Evolutionary conservation across 1,140 invertebrate genomes (phyloP).

Genomic region (Adelges cooleyi): DNA sequence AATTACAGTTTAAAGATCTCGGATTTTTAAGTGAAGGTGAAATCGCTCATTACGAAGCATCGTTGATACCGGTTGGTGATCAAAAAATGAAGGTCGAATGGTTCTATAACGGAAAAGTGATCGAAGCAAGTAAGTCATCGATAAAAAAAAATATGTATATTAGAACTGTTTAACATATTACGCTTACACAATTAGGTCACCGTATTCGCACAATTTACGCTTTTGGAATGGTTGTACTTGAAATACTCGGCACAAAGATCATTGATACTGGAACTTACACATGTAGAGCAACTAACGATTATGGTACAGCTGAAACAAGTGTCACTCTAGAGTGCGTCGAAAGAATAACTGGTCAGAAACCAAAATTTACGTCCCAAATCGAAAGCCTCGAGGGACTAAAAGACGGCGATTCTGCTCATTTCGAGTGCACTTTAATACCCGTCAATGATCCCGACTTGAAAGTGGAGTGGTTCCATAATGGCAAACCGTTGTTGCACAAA

Average conservation of each 20-base stretch:
- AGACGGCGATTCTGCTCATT: constrained; percentile 83
- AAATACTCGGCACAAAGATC: constrained; percentile 80
- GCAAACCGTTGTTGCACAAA: constrained; percentile 71
- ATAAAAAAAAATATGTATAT: neutral
- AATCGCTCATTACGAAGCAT: constrained; percentile 88
- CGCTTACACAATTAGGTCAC: constrained; percentile 42
- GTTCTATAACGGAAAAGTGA: constrained; percentile 84
- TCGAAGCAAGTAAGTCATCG: constrained; percentile 60
- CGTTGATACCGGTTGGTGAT: constrained; percentile 82
- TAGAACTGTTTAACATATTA: neutral
- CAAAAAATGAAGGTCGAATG: constrained; percentile 95
- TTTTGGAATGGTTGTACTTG: constrained; percentile 89
- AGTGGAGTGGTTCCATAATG: constrained; percentile 94
- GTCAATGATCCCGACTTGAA: constrained; percentile 87
- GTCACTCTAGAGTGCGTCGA: constrained; percentile 73
- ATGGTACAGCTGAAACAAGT: constrained; percentile 74
- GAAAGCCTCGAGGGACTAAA: constrained; percentile 72
- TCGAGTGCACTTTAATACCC: constrained; percentile 82
- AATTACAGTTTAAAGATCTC: constrained; percentile 55
- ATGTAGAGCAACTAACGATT: constrained; percentile 77
- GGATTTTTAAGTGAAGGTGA: constrained; percentile 75
- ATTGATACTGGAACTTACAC: constrained; percentile 78
- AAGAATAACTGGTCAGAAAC: constrained; percentile 69
- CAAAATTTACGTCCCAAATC: constrained; percentile 77
- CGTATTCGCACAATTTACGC: constrained; percentile 82